Base-by-base conservation (phyloP, 2,888 invertebrate genomes). In the Agonopterix heracliana region DNA sequence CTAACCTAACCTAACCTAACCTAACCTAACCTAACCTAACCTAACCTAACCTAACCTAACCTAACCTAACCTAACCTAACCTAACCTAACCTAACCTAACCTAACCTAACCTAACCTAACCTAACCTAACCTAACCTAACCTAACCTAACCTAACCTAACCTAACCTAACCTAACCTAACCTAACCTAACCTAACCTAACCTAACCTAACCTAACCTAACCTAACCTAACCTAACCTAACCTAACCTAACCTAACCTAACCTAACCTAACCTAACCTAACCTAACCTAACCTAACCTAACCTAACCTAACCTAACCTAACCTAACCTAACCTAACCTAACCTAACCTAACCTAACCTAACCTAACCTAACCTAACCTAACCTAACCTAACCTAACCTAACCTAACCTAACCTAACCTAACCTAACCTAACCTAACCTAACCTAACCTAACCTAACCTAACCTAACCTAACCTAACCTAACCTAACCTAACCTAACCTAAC, bases 231-330 rank as follows among this genome's bases (percentile, higher is more conserved):
- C 59, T 57, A 59, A 58, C 58, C 57, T 58, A 60, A n/a, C n/a
- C n/a, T n/a, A n/a, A n/a, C n/a, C 59, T 57, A 57, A 60, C 60
- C 58, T 58, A 58, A 59, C 59, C 57, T 59, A 61, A 57, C 60
- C 59, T 55, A 59, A 60, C 56, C 61, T 59, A 57, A 60, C 57
- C 60, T 57, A 58, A 60, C 58, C 61, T 56, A 56, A 60, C 59
- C 58, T 59, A 57, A 60, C 59, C 60, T 60, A 59, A 59, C 61
- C 61, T 57, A 59, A 59, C 61, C 59, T 58, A 61, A 59, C 61
- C 61, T 61, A 61, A 61, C 59, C 60, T 60, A 61, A 61, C 60
- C 61, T 59, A 60, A 63, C 60, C 61, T 60, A 61, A 61, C 63
- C 63, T 57, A 63, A 63, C 61, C 61, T 61, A 59, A 59, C 61